Conservation (phyloP, 23 tunicate genomes). For the Halocynthia aurantium region DNA sequence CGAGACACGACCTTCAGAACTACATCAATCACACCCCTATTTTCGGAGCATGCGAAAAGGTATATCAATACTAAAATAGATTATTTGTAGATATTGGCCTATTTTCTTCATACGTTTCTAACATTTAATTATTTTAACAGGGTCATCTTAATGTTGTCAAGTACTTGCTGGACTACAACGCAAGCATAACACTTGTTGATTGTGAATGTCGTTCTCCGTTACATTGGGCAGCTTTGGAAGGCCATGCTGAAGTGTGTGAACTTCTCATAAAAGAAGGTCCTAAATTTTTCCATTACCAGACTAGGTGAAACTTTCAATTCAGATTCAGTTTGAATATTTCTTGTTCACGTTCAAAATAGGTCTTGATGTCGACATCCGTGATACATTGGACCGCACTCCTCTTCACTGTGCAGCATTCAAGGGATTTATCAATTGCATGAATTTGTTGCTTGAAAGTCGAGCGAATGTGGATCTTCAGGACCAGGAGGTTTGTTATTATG, state of each 20-base stretch:
- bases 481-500: constrained; percentile 35
- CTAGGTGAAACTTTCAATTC: no score
- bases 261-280: constrained; percentile 77
- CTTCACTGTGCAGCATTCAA: constrained; percentile 84
- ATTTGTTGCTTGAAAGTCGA: constrained; percentile 68
- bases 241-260: constrained; percentile 92
- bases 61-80: not conserved
- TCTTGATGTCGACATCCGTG: constrained; percentile 61
- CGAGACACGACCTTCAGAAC: constrained; percentile 65
- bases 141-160: constrained; percentile 76
- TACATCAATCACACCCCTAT: constrained; percentile 81
- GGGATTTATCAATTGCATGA: constrained; percentile 88
- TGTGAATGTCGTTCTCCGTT: constrained; percentile 52
- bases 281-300: not conserved
- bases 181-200: constrained; percentile 44
- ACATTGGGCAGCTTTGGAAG: constrained; percentile 95
- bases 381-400: constrained; percentile 51
- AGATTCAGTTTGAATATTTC: no score
- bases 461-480: constrained; percentile 93
- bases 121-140: constrained; percentile 6
- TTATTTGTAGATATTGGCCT: not conserved
- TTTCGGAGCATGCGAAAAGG: constrained; percentile 89
- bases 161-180: constrained; percentile 72
- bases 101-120: not conserved
- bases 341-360: constrained; percentile 9